Evolutionary conservation across 2,797 vertebrate genomes (phyloP), one percentile per base, ranked within the genome.

Genomic region (Enteromius argenteus): DNA sequence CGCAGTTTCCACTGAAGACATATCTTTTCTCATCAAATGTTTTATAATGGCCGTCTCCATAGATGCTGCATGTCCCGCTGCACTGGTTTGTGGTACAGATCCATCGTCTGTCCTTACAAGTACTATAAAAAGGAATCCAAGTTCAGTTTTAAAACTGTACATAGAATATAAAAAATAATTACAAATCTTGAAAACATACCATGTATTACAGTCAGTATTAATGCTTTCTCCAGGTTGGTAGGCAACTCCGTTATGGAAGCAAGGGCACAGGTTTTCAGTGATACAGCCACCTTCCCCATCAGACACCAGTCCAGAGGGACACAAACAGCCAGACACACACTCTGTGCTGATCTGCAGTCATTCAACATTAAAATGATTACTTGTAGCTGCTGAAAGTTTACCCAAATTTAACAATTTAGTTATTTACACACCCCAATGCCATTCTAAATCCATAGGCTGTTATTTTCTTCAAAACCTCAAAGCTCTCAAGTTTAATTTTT

Each of bases 21-120:
- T 95, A 99, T 81, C 95, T 94, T 91, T 96, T 97, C 30, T 97
- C 96, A 1, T 99, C 98, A 86, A 99, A 99, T 8, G 97, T 98
- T 73, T 93, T 86, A 56, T 97, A 97, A 90, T 99, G 97, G 0
- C 98, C 97, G 0, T 98, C 96, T 39, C 98, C 98, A 1, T 98
- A 99, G 78, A 97, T 94, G 0, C 91, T 90, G 66, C 98, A 99
- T 2, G 96, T 96, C 80, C 89, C 93, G 64, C 95, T 91, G 87
- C 98, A 99, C 58, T 91, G 87, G 1, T 96, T 87, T 0, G 87
- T 84, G 0, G 96, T 97, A 81, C 98, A 99, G 0, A 80, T 86
- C 95, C 98, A 99, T 89, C 86, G 95, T 86, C 96, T 92, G 46
- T 89, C 88, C 75, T 90, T 89, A 81, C 98, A 99, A 7, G 90